These are phyloP conservation scores for Paramuricea clavata DNA, from an alignment of 92 coral and sea anemone genomes.

Conservation along the genomic window DNA sequence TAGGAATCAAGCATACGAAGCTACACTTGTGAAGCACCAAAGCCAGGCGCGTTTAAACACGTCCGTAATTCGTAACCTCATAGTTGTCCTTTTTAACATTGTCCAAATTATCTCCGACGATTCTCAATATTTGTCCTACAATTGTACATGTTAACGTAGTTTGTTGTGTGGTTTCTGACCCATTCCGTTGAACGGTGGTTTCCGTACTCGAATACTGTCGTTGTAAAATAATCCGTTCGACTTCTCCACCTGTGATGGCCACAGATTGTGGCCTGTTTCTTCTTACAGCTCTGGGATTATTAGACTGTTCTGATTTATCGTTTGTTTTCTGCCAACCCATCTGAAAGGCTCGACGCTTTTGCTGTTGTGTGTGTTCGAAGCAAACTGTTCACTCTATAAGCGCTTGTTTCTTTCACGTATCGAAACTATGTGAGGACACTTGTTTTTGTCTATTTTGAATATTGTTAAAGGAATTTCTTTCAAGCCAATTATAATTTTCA, in stretches of 20 bases:
- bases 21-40: no score
- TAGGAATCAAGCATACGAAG: no score
- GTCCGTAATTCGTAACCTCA: constrained; percentile 44
- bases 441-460: neutral
- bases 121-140: constrained; percentile 30
- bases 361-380: neutral
- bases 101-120: constrained; percentile 40
- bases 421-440: neutral
- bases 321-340: constrained; percentile 42
- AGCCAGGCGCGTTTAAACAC: constrained; percentile 23
- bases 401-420: neutral
- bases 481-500: neutral
- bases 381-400: neutral
- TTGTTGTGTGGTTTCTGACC: neutral
- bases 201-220: neutral
- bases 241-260: constrained; percentile 16
- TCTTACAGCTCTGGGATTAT: neutral
- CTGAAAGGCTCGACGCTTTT: neutral
- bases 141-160: neutral
- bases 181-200: neutral
- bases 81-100: neutral
- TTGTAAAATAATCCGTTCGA: constrained; percentile 14
- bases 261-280: neutral
- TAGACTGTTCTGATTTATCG: constrained; percentile 13
- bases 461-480: neutral